These are phyloP conservation scores for Staurois parvus DNA, from an alignment of 2,797 vertebrate species.

Conservation along the genomic window DNA sequence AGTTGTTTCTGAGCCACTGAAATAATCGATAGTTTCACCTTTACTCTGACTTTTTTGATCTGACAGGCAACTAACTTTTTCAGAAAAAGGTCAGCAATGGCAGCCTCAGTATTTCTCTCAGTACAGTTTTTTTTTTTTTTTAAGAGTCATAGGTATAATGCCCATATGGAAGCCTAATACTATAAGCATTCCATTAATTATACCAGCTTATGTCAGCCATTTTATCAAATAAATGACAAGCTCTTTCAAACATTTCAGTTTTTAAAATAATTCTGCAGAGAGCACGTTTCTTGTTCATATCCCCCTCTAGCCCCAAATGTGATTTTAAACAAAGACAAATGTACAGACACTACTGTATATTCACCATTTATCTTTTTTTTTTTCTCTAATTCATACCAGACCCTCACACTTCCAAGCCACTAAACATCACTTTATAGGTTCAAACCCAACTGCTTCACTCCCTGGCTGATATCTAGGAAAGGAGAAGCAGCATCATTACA, in stretches of 20 bases:
- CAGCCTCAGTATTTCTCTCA: too few species aligned
- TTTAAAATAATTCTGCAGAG: neutral
- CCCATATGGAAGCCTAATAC: too few species aligned
- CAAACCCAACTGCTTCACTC: conserved; percentile 13
- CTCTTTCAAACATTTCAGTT: neutral
- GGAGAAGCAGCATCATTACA: conserved; percentile 31
- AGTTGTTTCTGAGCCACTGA: too few species aligned
- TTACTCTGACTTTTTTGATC: too few species aligned
- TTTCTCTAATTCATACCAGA: conserved; percentile 40
- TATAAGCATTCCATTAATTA: too few species aligned
- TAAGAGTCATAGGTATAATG: too few species aligned
- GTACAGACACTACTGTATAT: neutral
- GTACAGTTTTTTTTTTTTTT: too few species aligned
- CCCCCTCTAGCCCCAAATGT: neutral
- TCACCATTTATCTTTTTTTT: neutral
- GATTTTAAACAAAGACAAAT: neutral
- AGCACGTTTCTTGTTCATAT: neutral
- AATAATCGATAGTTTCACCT: too few species aligned
- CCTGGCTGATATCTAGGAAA: conserved; percentile 27
- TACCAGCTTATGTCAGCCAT: too few species aligned
- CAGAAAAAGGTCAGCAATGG: too few species aligned
- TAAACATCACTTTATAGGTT: conserved; percentile 22
- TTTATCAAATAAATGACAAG: too few species aligned
- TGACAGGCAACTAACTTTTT: too few species aligned
- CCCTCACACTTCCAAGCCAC: conserved; percentile 20